These are phyloP conservation scores for Hycleus cichorii DNA, from an alignment of 1,140 invertebrate genomes.

Conservation along the genomic window DNA sequence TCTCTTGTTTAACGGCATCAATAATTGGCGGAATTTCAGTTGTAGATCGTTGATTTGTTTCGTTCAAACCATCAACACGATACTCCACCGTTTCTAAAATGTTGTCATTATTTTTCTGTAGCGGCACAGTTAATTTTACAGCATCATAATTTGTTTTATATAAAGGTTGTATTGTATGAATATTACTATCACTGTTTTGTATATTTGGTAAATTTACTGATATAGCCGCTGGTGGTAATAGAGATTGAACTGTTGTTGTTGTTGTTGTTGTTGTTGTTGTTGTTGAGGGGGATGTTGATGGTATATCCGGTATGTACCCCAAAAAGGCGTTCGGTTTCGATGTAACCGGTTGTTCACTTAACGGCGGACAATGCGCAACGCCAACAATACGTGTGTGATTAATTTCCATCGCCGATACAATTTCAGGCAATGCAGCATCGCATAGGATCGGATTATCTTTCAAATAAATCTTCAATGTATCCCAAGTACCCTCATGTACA, in stretches of 20 bases:
- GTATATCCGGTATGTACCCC: conserved; percentile 23
- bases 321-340: conserved; percentile 35
- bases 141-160: conserved; percentile 4
- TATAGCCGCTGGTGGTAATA: background rate
- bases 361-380: conserved; percentile 48
- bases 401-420: conserved; percentile 56
- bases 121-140: background rate
- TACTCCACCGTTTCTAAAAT: background rate
- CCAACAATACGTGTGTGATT: conserved; percentile 62
- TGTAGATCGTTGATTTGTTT: conserved; percentile 1
- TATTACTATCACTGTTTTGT: background rate
- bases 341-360: conserved; percentile 45
- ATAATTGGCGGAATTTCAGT: background rate
- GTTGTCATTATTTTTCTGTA: conserved; percentile 1
- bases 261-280: conserved; percentile 4
- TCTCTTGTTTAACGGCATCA: conserved; percentile 28
- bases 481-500: conserved; percentile 52
- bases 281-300: conserved; percentile 6
- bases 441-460: conserved; percentile 73
- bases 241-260: background rate
- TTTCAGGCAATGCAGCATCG: conserved; percentile 58
- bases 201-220: background rate
- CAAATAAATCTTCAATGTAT: conserved; percentile 67
- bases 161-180: conserved; percentile 1
- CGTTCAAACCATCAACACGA: background rate